Evolutionary conservation across 2,888 invertebrate genomes (phyloP).

Genomic region (Troides helena): DNA sequence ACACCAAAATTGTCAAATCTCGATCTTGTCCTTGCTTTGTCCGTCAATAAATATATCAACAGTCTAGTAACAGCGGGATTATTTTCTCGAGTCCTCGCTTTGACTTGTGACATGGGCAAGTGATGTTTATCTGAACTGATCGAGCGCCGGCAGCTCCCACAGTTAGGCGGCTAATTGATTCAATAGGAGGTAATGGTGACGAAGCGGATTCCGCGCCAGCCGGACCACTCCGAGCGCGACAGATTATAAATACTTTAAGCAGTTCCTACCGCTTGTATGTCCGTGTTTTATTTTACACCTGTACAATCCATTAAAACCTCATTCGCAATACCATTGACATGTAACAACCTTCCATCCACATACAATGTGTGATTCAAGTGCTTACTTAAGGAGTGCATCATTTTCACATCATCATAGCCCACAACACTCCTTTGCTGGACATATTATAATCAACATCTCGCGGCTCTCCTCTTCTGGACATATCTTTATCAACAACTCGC

Average conservation of each 20-base stretch:
- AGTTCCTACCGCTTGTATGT: neutral
- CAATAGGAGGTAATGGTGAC: conserved; percentile 21
- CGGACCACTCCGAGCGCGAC: conserved; percentile 5
- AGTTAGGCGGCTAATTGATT: conserved; percentile 27
- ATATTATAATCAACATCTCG: too few relatives aligned
- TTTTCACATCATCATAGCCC: too few relatives aligned
- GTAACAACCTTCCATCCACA: too few relatives aligned
- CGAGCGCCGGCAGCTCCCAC: conserved; percentile 13
- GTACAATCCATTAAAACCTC: too few relatives aligned
- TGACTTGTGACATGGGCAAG: conserved; percentile 21
- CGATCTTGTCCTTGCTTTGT: too few relatives aligned
- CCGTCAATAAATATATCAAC: neutral
- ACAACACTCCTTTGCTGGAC: too few relatives aligned
- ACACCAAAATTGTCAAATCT: neutral
- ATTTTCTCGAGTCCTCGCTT: conserved; percentile 3
- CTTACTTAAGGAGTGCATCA: too few relatives aligned
- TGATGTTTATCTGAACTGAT: conserved; percentile 18
- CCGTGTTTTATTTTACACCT: neutral
- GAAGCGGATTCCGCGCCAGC: conserved; percentile 19
- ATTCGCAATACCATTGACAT: too few relatives aligned
- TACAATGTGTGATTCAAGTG: too few relatives aligned
- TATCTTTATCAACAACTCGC: too few relatives aligned
- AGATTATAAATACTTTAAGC: conserved; percentile 9
- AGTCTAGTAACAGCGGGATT: conserved; percentile 11
- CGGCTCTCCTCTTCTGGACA: too few relatives aligned